A percentile compares a stretch with the other conserved stretches of the same genome.
These are phyloP conservation scores for Coreoperca whiteheadi DNA, from an alignment of 2,113 vertebrate genomes.

Conservation along the genomic window DNA sequence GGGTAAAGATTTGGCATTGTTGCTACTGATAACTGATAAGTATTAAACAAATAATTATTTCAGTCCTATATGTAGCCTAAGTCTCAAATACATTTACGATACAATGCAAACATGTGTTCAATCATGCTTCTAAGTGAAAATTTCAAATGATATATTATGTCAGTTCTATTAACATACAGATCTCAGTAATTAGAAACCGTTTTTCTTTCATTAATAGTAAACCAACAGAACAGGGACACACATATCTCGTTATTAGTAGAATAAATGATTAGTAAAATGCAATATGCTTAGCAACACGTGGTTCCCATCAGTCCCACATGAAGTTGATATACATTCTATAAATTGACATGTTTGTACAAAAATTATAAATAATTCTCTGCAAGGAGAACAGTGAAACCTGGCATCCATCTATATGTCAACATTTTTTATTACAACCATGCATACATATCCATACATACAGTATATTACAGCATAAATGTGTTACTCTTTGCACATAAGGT, in stretches of 20 bases:
- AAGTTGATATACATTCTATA: background rate
- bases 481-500: background rate
- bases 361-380: background rate
- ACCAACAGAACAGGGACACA: background rate
- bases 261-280: too few relatives aligned
- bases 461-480: background rate
- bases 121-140: background rate
- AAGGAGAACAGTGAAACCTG: background rate
- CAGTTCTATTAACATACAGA: background rate
- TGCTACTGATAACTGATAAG: too few relatives aligned
- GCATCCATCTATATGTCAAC: background rate
- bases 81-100: background rate
- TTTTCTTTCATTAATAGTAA: background rate
- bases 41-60: too few relatives aligned
- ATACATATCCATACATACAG: background rate
- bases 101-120: background rate
- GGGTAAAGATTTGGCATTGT: too few relatives aligned
- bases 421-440: background rate
- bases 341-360: background rate
- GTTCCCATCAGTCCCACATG: background rate
- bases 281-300: background rate
- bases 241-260: background rate
- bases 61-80: too few relatives aligned
- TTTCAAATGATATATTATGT: background rate
- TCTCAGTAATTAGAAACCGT: background rate